A percentile compares a stretch with the other conserved stretches of the same genome.
Conservation (phyloP, 2,888 invertebrate species). For the Sarcophaga caerulescens region DNA sequence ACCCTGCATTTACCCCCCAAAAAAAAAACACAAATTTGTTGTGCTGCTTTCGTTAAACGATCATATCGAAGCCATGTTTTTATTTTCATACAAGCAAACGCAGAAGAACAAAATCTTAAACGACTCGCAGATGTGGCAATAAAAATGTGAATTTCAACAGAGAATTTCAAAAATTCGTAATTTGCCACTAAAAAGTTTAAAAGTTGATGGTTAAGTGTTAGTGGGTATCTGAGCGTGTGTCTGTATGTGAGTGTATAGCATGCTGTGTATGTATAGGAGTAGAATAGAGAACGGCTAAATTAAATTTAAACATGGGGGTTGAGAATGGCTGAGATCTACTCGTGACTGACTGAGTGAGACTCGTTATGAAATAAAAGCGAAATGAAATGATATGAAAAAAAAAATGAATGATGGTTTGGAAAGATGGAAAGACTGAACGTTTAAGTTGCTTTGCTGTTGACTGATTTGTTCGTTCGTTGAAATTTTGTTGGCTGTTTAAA, state of each 20-base stretch:
- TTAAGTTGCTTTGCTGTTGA: conserved; percentile 51
- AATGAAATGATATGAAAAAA: conserved; percentile 48
- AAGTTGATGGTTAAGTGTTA: neutral
- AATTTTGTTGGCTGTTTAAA: conserved; percentile 34
- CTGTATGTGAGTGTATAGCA: neutral
- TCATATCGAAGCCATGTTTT: conserved; percentile 50
- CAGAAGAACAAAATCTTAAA: neutral
- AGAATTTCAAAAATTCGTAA: conserved; percentile 20
- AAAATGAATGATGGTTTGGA: neutral
- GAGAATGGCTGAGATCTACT: neutral
- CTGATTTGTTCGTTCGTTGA: conserved; percentile 55
- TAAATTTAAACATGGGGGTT: conserved; percentile 24
- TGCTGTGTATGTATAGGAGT: neutral
- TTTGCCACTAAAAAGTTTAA: conserved; percentile 34
- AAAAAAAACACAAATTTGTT: too few species aligned
- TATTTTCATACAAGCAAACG: conserved; percentile 7
- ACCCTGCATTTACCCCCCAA: too few species aligned
- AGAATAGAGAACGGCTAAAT: conserved; percentile 44
- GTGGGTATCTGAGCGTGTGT: conserved; percentile 3
- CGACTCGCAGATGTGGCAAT: conserved; percentile 53
- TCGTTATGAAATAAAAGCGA: conserved; percentile 35
- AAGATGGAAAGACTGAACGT: conserved; percentile 33
- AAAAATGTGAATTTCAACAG: conserved; percentile 31
- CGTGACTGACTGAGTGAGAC: neutral
- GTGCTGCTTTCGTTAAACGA: neutral